A percentile compares a stretch with the other conserved stretches of the same genome.
Conservation (phyloP, 2,113 vertebrate genomes). For the Mormoops blainvillei region DNA sequence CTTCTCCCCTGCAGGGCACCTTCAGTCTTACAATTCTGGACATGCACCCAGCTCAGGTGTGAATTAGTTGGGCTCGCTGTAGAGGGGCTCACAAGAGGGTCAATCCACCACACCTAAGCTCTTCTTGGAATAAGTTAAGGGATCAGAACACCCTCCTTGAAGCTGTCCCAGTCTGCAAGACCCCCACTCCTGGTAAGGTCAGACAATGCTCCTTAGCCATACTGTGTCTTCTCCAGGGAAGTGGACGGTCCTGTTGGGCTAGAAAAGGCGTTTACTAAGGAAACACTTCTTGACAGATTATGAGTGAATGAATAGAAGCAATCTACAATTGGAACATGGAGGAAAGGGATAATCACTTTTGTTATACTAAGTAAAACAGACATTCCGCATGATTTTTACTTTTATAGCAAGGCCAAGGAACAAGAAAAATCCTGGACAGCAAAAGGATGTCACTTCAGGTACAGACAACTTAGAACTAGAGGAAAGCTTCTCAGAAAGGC, state of each 20-base stretch:
- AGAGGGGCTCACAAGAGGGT: not conserved
- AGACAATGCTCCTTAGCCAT: not conserved
- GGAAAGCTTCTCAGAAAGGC: not conserved
- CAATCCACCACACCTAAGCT: not conserved
- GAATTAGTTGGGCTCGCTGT: not conserved
- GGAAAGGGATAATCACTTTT: not conserved
- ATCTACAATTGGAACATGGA: no score
- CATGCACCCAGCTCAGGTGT: not conserved
- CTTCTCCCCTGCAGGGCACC: not conserved
- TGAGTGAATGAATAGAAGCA: not conserved
- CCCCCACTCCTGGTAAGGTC: no score
- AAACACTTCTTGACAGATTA: accelerated
- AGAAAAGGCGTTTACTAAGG: not conserved
- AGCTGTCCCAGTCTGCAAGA: not conserved
- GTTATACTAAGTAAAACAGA: not conserved
- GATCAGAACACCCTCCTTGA: not conserved
- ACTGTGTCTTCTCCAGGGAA: not conserved
- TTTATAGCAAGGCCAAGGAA: not conserved
- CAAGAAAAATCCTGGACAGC: not conserved
- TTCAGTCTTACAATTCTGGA: not conserved
- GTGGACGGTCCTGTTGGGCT: not conserved
- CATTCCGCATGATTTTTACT: not conserved
- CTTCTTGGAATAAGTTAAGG: not conserved
- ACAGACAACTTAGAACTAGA: not conserved
- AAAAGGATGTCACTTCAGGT: not conserved